Conservation (phyloP, 2,113 vertebrate genomes). For the Vimba vimba region DNA sequence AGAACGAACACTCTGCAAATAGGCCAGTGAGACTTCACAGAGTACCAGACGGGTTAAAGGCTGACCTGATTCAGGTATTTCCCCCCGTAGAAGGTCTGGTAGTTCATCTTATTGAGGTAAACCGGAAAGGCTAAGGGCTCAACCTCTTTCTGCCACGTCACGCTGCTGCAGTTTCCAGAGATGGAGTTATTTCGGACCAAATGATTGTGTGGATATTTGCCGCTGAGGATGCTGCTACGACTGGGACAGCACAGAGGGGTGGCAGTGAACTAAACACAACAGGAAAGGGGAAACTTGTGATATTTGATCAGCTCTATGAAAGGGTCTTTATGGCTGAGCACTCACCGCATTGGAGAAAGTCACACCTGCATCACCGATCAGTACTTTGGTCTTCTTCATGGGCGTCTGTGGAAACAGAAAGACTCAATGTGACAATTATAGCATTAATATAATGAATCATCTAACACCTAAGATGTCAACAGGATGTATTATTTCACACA, state of each 20-base stretch:
- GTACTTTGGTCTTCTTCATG: slow-evolving; percentile 72
- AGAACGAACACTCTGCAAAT: background rate
- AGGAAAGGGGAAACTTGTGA: background rate
- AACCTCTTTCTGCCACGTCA: slow-evolving; percentile 71
- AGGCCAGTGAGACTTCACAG: background rate
- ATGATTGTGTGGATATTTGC: slow-evolving; percentile 81
- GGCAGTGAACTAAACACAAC: slow-evolving; percentile 69
- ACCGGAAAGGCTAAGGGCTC: slow-evolving; percentile 73
- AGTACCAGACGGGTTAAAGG: background rate
- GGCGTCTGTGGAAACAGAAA: slow-evolving; percentile 68
- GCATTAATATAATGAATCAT: background rate
- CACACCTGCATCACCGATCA: slow-evolving; percentile 77
- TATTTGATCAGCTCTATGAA: background rate
- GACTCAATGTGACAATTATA: background rate
- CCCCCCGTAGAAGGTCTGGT: slow-evolving; percentile 81
- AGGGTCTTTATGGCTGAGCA: slow-evolving; percentile 14
- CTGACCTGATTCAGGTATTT: slow-evolving; percentile 81
- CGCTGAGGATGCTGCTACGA: slow-evolving; percentile 76
- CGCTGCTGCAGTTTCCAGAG: slow-evolving; percentile 79
- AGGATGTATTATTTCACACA: slow-evolving; percentile 7
- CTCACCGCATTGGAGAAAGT: slow-evolving; percentile 80
- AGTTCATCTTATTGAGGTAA: slow-evolving; percentile 74
- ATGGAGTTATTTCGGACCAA: slow-evolving; percentile 79
- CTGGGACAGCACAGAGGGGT: slow-evolving; percentile 82
- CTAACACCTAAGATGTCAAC: background rate